Evolutionary conservation across 2,113 vertebrate genomes (phyloP).

Genomic region (Trematocara macrostoma): DNA sequence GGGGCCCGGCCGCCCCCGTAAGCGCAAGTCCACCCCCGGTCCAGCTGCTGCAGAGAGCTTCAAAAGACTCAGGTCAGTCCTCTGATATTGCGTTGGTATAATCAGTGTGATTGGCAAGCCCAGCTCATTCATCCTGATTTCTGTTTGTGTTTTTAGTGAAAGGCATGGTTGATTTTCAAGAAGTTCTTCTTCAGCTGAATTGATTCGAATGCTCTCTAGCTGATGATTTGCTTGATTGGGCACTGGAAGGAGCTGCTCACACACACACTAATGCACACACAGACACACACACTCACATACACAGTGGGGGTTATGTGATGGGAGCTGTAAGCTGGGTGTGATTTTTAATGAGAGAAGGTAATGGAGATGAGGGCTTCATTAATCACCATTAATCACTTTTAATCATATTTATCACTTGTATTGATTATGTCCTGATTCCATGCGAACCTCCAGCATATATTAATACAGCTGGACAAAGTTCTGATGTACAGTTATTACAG

Average conservation of each 20-base stretch:
- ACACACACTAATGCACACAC: neutral
- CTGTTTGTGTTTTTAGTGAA: constrained; percentile 68
- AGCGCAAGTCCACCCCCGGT: constrained; percentile 79
- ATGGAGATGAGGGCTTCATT: constrained; percentile 66
- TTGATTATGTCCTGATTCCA: constrained; percentile 72
- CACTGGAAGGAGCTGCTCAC: constrained; percentile 33
- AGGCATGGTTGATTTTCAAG: constrained; percentile 67
- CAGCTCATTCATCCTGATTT: constrained; percentile 66
- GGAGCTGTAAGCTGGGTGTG: constrained; percentile 21
- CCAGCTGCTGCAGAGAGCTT: constrained; percentile 64
- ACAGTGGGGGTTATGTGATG: neutral
- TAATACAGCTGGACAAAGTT: constrained; percentile 70
- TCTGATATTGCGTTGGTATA: constrained; percentile 45
- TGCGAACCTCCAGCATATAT: constrained; percentile 59
- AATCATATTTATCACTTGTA: constrained; percentile 80
- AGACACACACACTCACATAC: neutral
- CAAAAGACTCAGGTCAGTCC: constrained; percentile 86
- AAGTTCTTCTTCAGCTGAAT: constrained; percentile 65
- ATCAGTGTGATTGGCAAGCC: constrained; percentile 68
- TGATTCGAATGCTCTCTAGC: constrained; percentile 64
- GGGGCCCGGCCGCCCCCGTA: constrained; percentile 90
- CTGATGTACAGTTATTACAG: constrained; percentile 67
- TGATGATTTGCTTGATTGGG: constrained; percentile 71
- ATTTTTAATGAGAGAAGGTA: constrained; percentile 55
- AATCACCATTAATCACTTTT: constrained; percentile 76